Base-by-base conservation (phyloP, 1,140 invertebrate species). In the Rhizoglyphus robini region DNA sequence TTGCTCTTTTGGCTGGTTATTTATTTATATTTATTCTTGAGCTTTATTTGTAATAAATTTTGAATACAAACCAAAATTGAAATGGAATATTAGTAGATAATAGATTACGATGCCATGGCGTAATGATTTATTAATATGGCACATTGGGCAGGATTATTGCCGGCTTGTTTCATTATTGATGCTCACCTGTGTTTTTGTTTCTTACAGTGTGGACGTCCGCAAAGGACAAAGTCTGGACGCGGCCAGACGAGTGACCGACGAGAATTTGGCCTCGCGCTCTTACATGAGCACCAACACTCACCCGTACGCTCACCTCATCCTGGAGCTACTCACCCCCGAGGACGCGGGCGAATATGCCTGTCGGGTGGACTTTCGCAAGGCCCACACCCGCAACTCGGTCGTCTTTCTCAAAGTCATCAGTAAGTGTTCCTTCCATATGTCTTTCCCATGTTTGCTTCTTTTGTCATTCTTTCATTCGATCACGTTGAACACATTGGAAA, bases 331-430 rank as follows among this genome's bases (percentile, higher is more conserved):
- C 27, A 11, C 64, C 20, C 65, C 65, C 13, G 78, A 80, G 84
- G 70, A 93, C 73, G 86, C 84, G 75, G 81, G 87, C 8, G 79
- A 89, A 49, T 94, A 91, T 75, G 80, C 88, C 70, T 93, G 90
- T 76, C 80, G 90, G 36, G 88, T 93, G 18, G 89, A 92, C 75
- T 93, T 91, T 76, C 83, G 85, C 72, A 82, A 86, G 69, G 88
- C 87, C 11, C 88, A 90, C 75, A 91, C 88, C 0, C 81, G 87
- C 70, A 92, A 92, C 74, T 86, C 83, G 51, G 86, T 84, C 77
- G 84, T 92, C 70, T 88, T 88, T 74, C 80, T 93, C 60, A 88
- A 86, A 69, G 85, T 93, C 64, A 87, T 91, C 73, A 86, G 88
- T 92, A 79, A 87, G 87, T 72, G 34, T 31, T 25, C 36, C 48